Base-by-base conservation (phyloP, 2,797 vertebrate species). In the Siniperca undulata region DNA sequence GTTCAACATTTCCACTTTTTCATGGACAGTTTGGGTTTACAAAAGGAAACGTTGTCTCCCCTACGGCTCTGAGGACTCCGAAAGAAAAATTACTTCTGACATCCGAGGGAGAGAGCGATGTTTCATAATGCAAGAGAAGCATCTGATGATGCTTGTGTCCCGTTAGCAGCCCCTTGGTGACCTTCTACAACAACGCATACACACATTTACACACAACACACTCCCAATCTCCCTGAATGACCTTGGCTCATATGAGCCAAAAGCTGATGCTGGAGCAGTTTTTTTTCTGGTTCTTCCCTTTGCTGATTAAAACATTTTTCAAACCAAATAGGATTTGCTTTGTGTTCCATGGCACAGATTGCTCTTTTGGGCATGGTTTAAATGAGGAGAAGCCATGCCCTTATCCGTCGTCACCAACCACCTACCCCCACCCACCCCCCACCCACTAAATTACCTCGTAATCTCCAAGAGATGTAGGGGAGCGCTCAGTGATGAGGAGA, bases 271-370 rank as follows among this genome's bases (percentile, higher is more conserved):
- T 80, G 40, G 46, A 56, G 74, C 56, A 27, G 9, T 52, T 44
- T 70, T 46, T 30, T 20, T 24, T 34, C 46, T 48, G 27, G 19
- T 2, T 52, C 52, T 55, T 58, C 36, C 65, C 64, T 81, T 81
- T 78, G 82, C 88, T 88, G 78, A 93, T 91, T 77, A 85, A 83
- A 88, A 83, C 36, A 73, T 75, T 83, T 86, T 71, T 82, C 46
- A 58, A 66, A 64, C 61, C 66, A 86, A 88, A 87, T 19, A 87
- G 85, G 87, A 92, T 92, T 89, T 90, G 77, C 78, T 81, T 10
- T 13, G 19, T 78, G 80, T 87, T 83, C 44, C 4, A 58, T 17
- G 52, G 84, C 85, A 84, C 91, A 92, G 89, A 90, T 88, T 88
- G 87, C 81, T 91, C 82, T 88, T 91, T 84, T 77, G 87, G 83